phyloP scores from a whole-genome alignment of 2,797 vertebrate species.

The Coregonus suidteri region DNA sequence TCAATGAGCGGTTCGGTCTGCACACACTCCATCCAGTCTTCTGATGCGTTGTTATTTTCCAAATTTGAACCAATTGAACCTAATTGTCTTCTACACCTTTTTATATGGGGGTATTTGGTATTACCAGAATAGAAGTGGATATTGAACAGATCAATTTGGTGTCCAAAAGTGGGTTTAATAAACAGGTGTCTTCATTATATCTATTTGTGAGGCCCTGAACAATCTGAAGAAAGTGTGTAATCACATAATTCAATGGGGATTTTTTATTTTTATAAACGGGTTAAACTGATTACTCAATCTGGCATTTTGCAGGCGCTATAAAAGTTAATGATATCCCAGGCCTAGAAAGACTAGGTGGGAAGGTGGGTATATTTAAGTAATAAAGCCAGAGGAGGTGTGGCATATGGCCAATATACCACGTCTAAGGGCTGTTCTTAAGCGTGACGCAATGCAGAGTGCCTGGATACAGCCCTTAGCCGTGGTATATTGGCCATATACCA shows the following conservation, averaged over 20 bases:
- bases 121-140: neutral
- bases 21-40: neutral
- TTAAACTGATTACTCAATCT: neutral
- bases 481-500: no score
- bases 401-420: no score
- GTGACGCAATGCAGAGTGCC: no score
- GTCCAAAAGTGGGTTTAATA: neutral
- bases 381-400: no score
- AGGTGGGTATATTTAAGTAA: neutral
- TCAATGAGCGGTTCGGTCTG: slow-evolving; percentile 12
- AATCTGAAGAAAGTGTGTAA: neutral
- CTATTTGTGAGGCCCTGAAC: neutral
- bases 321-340: neutral
- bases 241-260: neutral
- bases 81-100: neutral
- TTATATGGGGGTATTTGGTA: neutral
- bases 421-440: no score
- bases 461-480: no score
- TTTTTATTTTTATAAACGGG: neutral
- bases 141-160: neutral
- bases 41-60: neutral
- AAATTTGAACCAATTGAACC: neutral
- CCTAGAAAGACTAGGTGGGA: neutral
- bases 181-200: neutral
- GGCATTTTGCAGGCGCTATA: neutral